Conservation (phyloP, 2,888 invertebrate species). For the Sarcophaga subvicina region DNA sequence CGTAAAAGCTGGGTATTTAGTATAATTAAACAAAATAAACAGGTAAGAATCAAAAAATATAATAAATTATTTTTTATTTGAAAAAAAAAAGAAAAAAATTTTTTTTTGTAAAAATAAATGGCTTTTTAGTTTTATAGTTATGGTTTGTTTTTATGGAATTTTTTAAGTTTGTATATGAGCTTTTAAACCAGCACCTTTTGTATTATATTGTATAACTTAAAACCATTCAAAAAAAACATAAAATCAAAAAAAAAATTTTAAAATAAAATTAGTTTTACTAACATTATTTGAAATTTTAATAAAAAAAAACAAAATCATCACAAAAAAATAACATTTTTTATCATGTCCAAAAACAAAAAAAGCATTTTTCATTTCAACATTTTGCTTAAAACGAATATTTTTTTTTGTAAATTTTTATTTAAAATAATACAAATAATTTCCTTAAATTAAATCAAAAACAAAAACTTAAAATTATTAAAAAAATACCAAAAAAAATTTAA, state of each 20-base stretch:
- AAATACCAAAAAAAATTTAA: conserved; percentile 39
- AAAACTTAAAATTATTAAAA: conserved; percentile 41
- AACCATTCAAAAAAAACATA: conserved; percentile 51
- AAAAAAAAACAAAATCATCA: conserved; percentile 6
- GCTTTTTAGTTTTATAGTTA: conserved; percentile 23
- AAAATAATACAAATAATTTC: conserved; percentile 29
- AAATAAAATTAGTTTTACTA: conserved; percentile 34
- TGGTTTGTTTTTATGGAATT: conserved; percentile 9
- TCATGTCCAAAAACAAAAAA: conserved; percentile 6
- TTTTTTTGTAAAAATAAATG: conserved; percentile 33
- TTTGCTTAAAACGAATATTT: neutral
- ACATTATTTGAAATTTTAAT: conserved; percentile 20
- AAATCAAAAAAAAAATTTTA: too few species aligned
- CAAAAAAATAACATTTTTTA: neutral
- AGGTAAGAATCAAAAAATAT: conserved; percentile 21
- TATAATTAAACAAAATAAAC: conserved; percentile 12
- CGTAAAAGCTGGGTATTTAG: too few species aligned
- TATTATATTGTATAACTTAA: conserved; percentile 14
- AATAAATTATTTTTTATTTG: conserved; percentile 34
- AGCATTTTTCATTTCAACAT: conserved; percentile 24
- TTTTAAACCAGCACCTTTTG: conserved; percentile 57
- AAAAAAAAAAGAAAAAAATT: conserved; percentile 7
- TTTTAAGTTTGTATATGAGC: conserved; percentile 43
- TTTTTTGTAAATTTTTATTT: conserved; percentile 15
- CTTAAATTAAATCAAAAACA: conserved; percentile 44